These are phyloP conservation scores for Penaeus japonicus DNA, from an alignment of 1,140 invertebrate genomes.

Conservation along the genomic window DNA sequence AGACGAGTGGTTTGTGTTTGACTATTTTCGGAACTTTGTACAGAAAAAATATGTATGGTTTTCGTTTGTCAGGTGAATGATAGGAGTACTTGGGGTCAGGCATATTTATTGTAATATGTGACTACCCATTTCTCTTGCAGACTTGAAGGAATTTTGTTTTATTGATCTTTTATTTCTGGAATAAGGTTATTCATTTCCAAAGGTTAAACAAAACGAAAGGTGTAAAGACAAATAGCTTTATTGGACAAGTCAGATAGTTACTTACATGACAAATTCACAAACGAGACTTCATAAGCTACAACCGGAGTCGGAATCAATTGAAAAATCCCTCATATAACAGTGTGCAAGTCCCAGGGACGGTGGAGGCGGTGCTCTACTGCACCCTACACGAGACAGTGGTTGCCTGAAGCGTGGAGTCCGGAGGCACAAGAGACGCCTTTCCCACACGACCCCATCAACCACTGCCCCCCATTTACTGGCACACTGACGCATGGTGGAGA, in stretches of 20 bases:
- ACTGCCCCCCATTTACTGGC: conserved; percentile 44
- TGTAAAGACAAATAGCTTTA: conserved; percentile 64
- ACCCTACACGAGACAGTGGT: not conserved
- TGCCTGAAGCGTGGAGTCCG: conserved; percentile 20
- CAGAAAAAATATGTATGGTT: too few species aligned
- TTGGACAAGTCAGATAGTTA: conserved; percentile 63
- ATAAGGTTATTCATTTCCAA: not conserved
- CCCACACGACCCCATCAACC: conserved; percentile 41
- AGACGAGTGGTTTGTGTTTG: too few species aligned
- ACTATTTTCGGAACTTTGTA: too few species aligned
- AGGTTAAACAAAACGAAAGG: conserved; percentile 24
- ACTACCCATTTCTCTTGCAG: not conserved
- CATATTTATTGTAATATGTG: not conserved
- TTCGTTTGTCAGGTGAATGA: too few species aligned
- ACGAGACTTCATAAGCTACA: conserved; percentile 61
- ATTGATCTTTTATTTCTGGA: not conserved
- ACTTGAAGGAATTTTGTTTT: not conserved
- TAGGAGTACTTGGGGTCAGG: too few species aligned
- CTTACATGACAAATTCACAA: conserved; percentile 62
- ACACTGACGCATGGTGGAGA: conserved; percentile 31
- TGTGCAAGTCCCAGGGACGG: conserved; percentile 50
- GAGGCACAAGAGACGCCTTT: conserved; percentile 21
- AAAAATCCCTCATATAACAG: conserved; percentile 59
- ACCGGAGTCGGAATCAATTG: conserved; percentile 60
- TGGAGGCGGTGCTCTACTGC: conserved; percentile 26